Percentiles rank a stretch among this genome's conserved stretches.
These are phyloP conservation scores for Apamea epomidion DNA, from an alignment of 2,888 invertebrate genomes.

Conservation along the genomic window DNA sequence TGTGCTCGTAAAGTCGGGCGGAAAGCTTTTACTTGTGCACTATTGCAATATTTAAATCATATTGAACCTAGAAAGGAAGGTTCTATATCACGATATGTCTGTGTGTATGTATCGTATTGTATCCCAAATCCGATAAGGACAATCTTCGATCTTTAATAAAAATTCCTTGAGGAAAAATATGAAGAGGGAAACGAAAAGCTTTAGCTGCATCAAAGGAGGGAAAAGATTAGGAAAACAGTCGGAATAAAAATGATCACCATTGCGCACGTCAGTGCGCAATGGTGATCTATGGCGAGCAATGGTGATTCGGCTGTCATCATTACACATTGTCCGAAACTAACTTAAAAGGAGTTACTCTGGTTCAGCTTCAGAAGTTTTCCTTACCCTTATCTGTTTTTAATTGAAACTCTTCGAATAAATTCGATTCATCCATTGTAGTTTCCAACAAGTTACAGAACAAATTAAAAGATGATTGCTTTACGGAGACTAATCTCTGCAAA, in stretches of 20 bases:
- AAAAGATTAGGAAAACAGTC: conserved; percentile 21
- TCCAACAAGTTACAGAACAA: conserved; percentile 55
- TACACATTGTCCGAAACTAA: conserved; percentile 4
- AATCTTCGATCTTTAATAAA: conserved; percentile 51
- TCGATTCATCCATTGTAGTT: conserved; percentile 59
- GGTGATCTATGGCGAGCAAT: too few relatives aligned
- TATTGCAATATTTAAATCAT: conserved; percentile 61
- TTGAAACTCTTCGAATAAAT: conserved; percentile 52
- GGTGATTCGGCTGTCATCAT: background rate
- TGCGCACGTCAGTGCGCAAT: background rate
- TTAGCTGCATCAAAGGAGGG: conserved; percentile 22
- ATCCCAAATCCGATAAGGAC: conserved; percentile 28
- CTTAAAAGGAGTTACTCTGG: conserved; percentile 14
- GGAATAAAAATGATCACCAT: conserved; percentile 15
- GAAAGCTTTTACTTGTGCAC: conserved; percentile 50
- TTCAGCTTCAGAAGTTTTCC: conserved; percentile 25
- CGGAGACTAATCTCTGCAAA: conserved; percentile 14
- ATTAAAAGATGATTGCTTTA: conserved; percentile 63
- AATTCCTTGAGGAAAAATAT: conserved; percentile 33
- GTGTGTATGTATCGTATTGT: conserved; percentile 14
- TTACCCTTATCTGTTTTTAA: conserved; percentile 48
- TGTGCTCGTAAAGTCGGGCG: conserved; percentile 28
- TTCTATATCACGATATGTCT: conserved; percentile 1
- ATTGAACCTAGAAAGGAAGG: conserved; percentile 29
- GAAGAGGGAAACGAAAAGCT: conserved; percentile 19